These are phyloP conservation scores for Neuroscelio doddi DNA, from an alignment of 2,888 invertebrate species.

Conservation along the genomic window DNA sequence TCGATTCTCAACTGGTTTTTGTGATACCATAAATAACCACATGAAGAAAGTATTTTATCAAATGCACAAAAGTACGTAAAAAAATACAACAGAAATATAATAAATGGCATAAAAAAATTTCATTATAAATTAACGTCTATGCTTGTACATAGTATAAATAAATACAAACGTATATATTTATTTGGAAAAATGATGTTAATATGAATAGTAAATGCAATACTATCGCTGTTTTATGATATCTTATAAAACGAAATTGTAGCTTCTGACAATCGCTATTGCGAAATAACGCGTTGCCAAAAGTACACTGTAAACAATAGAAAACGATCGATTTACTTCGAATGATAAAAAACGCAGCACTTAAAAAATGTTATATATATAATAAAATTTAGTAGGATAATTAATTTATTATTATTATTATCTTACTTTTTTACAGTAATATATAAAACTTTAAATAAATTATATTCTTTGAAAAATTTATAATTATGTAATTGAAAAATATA, in stretches of 20 bases:
- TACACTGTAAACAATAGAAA: not conserved
- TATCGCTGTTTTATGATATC: not conserved
- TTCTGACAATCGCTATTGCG: too few species aligned
- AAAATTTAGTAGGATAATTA: too few species aligned
- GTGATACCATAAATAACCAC: too few species aligned
- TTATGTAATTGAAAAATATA: too few species aligned
- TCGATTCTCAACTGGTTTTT: too few species aligned
- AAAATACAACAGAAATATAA: not conserved
- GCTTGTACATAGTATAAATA: not conserved
- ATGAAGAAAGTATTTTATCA: not conserved
- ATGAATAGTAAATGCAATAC: not conserved
- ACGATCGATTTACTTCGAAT: slow-evolving; percentile 2
- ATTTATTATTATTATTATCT: too few species aligned
- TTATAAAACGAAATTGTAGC: too few species aligned
- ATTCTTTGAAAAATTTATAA: too few species aligned
- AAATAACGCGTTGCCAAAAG: not conserved
- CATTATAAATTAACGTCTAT: not conserved
- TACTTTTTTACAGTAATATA: too few species aligned
- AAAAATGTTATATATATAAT: too few species aligned
- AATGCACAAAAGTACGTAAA: not conserved
- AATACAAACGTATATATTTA: slow-evolving; percentile 3
- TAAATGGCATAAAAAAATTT: not conserved
- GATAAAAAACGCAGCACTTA: not conserved
- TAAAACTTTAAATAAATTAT: too few species aligned
- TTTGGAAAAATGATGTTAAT: not conserved